These are phyloP conservation scores for Cerastis leucographa DNA, from an alignment of 2,888 invertebrate species.

Conservation along the genomic window DNA sequence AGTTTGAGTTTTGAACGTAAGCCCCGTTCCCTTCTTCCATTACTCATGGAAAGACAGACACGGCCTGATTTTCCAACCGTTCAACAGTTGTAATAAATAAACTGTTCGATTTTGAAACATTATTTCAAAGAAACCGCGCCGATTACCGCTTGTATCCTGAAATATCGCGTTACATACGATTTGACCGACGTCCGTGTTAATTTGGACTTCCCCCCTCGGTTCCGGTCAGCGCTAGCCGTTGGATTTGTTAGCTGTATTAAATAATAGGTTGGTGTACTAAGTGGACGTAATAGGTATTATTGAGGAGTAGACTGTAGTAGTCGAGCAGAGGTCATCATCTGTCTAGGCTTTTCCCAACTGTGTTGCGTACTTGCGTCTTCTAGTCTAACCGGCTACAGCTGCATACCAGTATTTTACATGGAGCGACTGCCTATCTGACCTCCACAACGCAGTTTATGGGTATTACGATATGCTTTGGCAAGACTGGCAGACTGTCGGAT, in stretches of 20 bases:
- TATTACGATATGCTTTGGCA: not conserved
- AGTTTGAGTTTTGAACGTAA: not conserved
- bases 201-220: conserved; percentile 49
- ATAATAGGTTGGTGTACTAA: conserved; percentile 45
- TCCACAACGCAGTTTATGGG: not conserved
- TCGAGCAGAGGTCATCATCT: not conserved
- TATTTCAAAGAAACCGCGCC: conserved; percentile 40
- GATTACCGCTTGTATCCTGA: conserved; percentile 51
- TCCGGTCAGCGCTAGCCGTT: conserved; percentile 34
- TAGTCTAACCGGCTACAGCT: not conserved
- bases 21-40: not conserved
- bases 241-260: conserved; percentile 48
- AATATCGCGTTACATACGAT: conserved; percentile 33
- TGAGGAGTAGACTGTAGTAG: not conserved
- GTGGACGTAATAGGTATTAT: conserved; percentile 22
- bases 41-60: not conserved
- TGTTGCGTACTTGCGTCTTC: too few species aligned
- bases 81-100: not conserved
- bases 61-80: not conserved
- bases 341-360: not conserved
- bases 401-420: not conserved
- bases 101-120: conserved; percentile 24
- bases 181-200: conserved; percentile 42
- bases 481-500: not conserved
- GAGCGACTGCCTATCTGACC: not conserved